Evolutionary conservation across 2,113 vertebrate species (phyloP).

Genomic region (Megaptera novaeangliae): DNA sequence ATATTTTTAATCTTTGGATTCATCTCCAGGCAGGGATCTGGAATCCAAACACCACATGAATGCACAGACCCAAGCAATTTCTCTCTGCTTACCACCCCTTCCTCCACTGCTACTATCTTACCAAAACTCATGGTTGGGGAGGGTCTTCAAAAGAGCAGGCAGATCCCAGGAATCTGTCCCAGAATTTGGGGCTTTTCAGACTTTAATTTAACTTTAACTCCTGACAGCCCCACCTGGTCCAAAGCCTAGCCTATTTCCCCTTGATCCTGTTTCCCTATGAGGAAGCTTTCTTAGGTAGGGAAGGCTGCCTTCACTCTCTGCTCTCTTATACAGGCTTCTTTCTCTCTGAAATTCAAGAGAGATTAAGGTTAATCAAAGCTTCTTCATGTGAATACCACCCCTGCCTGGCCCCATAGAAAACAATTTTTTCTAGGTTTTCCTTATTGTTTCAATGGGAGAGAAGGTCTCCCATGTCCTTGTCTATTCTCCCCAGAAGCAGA

Average conservation of each 20-base stretch:
- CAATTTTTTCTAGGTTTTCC: background rate
- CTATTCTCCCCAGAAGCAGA: background rate
- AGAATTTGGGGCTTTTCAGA: background rate
- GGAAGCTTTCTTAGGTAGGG: background rate
- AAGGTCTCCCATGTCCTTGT: background rate
- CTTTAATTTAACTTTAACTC: background rate
- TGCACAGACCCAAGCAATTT: background rate
- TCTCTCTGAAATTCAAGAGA: background rate
- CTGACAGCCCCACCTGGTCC: background rate
- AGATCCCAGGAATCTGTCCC: background rate
- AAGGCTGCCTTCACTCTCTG: background rate
- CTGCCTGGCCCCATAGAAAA: background rate
- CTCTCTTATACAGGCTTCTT: background rate
- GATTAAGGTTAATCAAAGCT: background rate
- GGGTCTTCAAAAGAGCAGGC: background rate
- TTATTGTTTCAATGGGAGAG: background rate
- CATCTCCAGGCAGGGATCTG: background rate
- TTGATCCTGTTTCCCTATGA: background rate
- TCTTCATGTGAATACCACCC: background rate
- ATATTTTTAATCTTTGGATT: conserved; percentile 22
- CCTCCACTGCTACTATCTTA: background rate
- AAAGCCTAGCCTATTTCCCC: background rate
- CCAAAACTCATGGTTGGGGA: background rate
- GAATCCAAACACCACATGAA: conserved; percentile 9
- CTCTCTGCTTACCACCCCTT: background rate